Evolutionary conservation across 2,888 invertebrate species (phyloP).

Genomic region (Sinhomidia bicolor): DNA sequence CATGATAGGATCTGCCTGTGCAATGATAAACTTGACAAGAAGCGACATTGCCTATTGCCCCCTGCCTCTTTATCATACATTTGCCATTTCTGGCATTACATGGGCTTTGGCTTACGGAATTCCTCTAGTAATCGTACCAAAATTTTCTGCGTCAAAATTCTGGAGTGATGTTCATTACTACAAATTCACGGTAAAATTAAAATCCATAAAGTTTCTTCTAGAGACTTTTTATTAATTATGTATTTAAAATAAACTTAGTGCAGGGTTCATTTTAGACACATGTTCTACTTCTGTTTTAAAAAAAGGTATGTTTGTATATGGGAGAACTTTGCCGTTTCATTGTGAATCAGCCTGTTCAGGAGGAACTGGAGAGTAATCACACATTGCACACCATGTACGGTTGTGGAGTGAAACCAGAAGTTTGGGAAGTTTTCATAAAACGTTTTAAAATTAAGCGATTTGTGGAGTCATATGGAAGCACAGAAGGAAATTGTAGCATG

Average conservation of each 20-base stretch:
- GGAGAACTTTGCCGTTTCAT: constrained; percentile 66
- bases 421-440: constrained; percentile 58
- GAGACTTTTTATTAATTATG: too few species aligned
- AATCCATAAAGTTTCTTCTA: too few species aligned
- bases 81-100: constrained; percentile 7
- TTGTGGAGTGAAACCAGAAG: constrained; percentile 60
- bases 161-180: constrained; percentile 68
- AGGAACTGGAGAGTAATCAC: constrained; percentile 55
- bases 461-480: constrained; percentile 59
- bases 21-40: background rate
- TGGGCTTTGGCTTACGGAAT: constrained; percentile 28
- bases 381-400: constrained; percentile 53
- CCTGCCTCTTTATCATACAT: constrained; percentile 58
- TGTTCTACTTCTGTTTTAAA: background rate
- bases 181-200: constrained; percentile 63
- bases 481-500: constrained; percentile 65
- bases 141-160: constrained; percentile 66
- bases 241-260: too few species aligned
- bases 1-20: background rate
- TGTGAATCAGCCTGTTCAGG: constrained; percentile 60
- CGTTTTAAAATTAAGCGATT: constrained; percentile 56
- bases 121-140: constrained; percentile 50
- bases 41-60: constrained; percentile 55
- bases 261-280: too few species aligned
- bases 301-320: constrained; percentile 59